Percentiles rank a stretch among this genome's conserved stretches.
phyloP scores from a whole-genome alignment of 1,140 invertebrate genomes.

The Eueides isabella region DNA sequence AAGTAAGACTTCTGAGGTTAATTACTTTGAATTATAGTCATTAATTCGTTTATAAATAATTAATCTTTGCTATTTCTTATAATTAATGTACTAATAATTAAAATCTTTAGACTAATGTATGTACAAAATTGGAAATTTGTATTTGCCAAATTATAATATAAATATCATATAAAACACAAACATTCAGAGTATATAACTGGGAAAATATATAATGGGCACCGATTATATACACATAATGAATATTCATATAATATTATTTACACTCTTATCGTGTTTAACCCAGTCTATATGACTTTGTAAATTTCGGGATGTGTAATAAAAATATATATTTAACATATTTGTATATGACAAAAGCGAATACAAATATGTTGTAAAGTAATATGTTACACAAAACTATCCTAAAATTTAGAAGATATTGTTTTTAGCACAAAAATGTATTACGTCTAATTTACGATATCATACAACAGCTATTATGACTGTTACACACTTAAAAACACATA shows the following conservation, averaged over 20 bases:
- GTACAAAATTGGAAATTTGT: too few species aligned
- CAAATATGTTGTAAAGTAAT: background rate
- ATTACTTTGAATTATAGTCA: background rate
- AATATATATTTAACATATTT: too few species aligned
- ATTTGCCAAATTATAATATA: background rate
- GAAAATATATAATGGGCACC: too few species aligned
- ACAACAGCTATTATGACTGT: constrained; percentile 63
- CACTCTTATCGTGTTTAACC: too few species aligned
- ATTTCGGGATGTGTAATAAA: too few species aligned
- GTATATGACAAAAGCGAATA: background rate
- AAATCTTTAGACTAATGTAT: too few species aligned
- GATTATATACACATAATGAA: too few species aligned
- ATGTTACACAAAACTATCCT: background rate
- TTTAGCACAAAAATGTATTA: constrained; percentile 13
- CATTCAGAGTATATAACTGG: too few species aligned
- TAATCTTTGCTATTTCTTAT: background rate
- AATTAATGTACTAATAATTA: background rate
- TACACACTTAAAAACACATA: constrained; percentile 67
- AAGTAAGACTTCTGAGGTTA: background rate
- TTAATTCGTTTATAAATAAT: background rate
- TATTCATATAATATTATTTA: too few species aligned
- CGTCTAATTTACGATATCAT: constrained; percentile 51
- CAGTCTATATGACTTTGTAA: too few species aligned
- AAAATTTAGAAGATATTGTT: constrained; percentile 12
- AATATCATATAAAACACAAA: background rate